Evolutionary conservation across 2,113 vertebrate genomes (phyloP), one percentile per base, ranked within the genome.

Genomic region (Bufo bufo): DNA sequence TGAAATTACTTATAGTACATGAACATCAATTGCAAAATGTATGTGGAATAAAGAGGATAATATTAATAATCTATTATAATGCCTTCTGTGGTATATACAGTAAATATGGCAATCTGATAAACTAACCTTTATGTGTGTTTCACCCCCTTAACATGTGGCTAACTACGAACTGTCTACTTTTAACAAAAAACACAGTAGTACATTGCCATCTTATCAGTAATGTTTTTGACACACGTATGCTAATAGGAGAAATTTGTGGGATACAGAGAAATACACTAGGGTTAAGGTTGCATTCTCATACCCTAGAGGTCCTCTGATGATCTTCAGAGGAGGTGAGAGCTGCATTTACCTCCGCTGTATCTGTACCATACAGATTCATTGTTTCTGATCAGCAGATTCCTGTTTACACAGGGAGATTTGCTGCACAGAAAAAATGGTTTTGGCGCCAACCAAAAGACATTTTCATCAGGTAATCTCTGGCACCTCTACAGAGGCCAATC

Each of bases 1-100:
- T 17, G 12, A 75, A 74, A 59, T 85, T 71, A 58, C 69, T 47
- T 85, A 50, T 77, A 61, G 10, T 9, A 58, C 14, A 56, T 85
- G 23, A 54, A 56, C n/a, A 54, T 74, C 2, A 54, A 84, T 54
- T 16, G 19, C 59, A n/a, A 66, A 85, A 85, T 43, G 4, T 56
- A 58, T 56, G 19, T 74, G 23, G 33, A 58, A 58, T 85, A 23
- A n/a, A 80, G 19, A 56, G 56, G 23, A 61, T 61, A 47, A 19
- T 45, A 43, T 80, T n/a, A 81, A 3, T 58, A 4, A 3, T 79
- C 43, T 19, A 52, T 79, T 12, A 33, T 79, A 79, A 16, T 56
- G 2, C 13, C 3, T 47, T 72, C 5, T 47, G 10, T 72, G 69
- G 13, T 47, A 45, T 33, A 71, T 74, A 74, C 33, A 33, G 33